Evolutionary conservation across 1,140 invertebrate genomes (phyloP), one percentile per base, ranked within the genome.

Genomic region (Drosophila sulfurigaster): DNA sequence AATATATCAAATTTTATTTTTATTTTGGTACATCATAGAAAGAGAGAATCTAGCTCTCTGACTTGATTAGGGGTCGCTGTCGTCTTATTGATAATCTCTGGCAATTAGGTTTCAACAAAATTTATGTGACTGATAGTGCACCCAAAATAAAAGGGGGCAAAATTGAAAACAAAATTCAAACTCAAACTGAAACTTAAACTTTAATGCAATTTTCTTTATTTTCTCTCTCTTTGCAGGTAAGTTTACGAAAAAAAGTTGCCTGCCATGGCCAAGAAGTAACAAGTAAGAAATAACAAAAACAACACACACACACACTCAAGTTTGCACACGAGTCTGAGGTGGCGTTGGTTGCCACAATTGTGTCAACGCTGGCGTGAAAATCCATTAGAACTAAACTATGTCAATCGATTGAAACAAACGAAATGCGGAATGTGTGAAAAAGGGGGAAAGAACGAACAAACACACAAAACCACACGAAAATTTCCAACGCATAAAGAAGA

Each of bases 311-410:
- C 48, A 63, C 58, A 64, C 45, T 69, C 66, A 32, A 56, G 56
- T 74, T 25, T 74, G 64, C 58, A 56, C 49, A 54, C 48, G 41
- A 54, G 58, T 32, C 30, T 59, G 45, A 6, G 54, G 65, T 15
- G 38, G 43, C 32, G 43, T 49, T 62, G 71, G 13, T 56, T 51
- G 59, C 67, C 73, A 62, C 81, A 75, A 88, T 86, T 82, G 83
- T 88, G 80, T 88, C 83, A 71, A 65, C 70, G 83, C 45, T 88
- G 83, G 83, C 73, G 85, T 89, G 83, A 88, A 88, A 88, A 88
- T 88, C 83, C 83, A 88, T 88, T 88, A 88, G 83, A 82, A 88
- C 75, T 72, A 72, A 88, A 88, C 83, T 87, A 83, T 88, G 83
- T 88, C 83, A 88, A 89, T 89, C 85, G 83, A 88, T 88, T 76